phyloP scores from a whole-genome alignment of 2,113 vertebrate species.

The Megaceryle maxima region DNA sequence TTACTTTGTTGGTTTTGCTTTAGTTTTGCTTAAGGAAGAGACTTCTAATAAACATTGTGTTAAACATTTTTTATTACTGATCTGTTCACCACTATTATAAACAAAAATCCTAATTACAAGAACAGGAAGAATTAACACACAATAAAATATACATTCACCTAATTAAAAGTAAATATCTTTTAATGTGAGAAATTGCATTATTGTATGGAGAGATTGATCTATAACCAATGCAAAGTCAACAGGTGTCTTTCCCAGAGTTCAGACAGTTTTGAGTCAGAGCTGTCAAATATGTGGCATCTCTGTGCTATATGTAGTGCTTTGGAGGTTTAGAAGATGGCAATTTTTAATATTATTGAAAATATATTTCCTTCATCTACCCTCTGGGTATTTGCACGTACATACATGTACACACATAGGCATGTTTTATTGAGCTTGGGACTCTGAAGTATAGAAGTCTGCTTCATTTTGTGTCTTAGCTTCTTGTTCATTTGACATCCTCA shows the following conservation, averaged over 20 bases:
- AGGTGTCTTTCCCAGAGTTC: not conserved
- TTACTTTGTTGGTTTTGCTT: not conserved
- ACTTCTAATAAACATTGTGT: not conserved
- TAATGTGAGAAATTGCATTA: not conserved
- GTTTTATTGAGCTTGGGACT: not conserved
- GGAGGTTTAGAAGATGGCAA: not conserved
- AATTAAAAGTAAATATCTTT: constrained; percentile 14
- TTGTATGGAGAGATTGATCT: not conserved
- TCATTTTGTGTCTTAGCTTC: not conserved
- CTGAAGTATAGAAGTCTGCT: not conserved
- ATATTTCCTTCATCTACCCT: not conserved
- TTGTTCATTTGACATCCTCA: not conserved
- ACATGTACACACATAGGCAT: not conserved
- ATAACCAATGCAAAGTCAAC: not conserved
- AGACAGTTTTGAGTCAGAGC: not conserved
- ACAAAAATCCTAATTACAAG: not conserved
- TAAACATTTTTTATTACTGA: not conserved
- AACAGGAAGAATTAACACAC: not conserved
- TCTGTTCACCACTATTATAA: not conserved
- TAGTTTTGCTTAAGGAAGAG: not conserved
- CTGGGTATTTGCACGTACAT: accelerated
- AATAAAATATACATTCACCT: not conserved
- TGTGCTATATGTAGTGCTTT: not conserved
- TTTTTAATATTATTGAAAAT: not conserved
- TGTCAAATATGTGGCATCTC: not conserved